A percentile compares a stretch with the other conserved stretches of the same genome.
Conservation (phyloP, 1,140 invertebrate species). For the Capitella teleta region DNA sequence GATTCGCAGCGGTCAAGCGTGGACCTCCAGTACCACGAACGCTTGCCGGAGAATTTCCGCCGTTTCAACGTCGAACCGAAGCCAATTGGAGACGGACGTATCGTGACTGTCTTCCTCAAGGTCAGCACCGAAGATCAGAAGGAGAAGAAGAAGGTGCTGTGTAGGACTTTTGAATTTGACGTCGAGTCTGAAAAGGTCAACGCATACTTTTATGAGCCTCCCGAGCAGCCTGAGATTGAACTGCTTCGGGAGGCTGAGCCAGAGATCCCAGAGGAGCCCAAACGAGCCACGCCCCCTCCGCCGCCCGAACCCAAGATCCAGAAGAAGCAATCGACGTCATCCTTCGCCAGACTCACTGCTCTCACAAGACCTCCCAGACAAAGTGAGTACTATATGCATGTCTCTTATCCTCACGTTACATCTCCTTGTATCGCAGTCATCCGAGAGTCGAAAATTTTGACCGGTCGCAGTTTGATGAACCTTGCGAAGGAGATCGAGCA, state of each 20-base stretch:
- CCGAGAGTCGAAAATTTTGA: conserved; percentile 29
- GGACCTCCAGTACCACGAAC: conserved; percentile 1
- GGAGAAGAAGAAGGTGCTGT: not conserved
- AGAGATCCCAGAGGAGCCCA: conserved; percentile 14
- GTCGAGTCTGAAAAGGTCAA: conserved; percentile 18
- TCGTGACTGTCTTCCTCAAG: not conserved
- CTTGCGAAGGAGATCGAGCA: conserved; percentile 28
- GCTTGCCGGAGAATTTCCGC: conserved; percentile 6
- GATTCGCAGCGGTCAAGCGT: conserved; percentile 2
- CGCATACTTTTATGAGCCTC: conserved; percentile 19
- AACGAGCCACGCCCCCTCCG: conserved; percentile 12
- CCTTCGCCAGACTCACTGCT: conserved; percentile 17
- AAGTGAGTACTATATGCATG: conserved; percentile 16
- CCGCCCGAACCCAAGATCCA: conserved; percentile 11
- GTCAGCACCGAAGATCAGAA: not conserved
- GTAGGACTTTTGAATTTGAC: conserved; percentile 5
- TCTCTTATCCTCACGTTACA: not conserved
- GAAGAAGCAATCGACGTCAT: conserved; percentile 14
- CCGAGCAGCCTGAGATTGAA: conserved; percentile 22
- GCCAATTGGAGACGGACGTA: not conserved
- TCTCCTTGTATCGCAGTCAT: conserved; percentile 24
- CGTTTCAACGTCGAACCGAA: conserved; percentile 1
- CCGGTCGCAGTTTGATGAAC: conserved; percentile 30
- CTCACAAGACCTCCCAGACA: conserved; percentile 19
- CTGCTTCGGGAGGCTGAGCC: conserved; percentile 14